Percentiles rank a stretch among this genome's conserved stretches.
phyloP scores from a whole-genome alignment of 2,113 vertebrate genomes.

The Colaptes auratus region DNA sequence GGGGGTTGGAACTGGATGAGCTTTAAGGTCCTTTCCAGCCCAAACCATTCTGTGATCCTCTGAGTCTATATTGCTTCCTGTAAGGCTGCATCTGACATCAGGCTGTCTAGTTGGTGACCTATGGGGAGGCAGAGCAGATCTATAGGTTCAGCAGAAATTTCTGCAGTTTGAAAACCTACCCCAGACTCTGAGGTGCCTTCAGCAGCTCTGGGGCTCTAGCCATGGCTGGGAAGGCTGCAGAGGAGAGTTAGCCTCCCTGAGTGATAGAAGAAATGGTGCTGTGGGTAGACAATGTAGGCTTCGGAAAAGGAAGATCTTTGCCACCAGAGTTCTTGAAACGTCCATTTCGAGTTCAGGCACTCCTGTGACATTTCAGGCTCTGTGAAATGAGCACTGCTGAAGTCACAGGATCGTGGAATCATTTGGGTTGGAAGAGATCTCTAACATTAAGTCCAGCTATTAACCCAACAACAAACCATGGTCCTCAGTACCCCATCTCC shows the following conservation, averaged over 20 bases:
- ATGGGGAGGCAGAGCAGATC: neutral
- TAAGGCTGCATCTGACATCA: neutral
- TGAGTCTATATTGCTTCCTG: neutral
- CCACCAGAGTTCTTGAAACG: neutral
- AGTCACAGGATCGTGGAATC: too few species aligned
- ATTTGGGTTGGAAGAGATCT: too few species aligned
- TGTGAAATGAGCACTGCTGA: neutral
- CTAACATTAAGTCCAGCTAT: too few species aligned
- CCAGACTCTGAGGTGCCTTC: neutral
- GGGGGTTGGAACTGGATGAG: too few species aligned
- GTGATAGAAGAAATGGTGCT: neutral
- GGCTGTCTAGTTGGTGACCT: neutral
- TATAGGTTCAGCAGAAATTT: neutral
- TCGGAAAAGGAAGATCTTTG: neutral
- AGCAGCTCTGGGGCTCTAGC: neutral
- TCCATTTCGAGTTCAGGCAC: neutral
- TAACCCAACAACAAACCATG: too few species aligned
- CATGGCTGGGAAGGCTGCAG: neutral
- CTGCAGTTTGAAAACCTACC: neutral
- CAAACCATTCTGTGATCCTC: too few species aligned
- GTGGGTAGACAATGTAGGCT: neutral
- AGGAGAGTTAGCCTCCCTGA: neutral
- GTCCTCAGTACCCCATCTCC: too few species aligned
- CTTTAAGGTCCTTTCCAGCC: too few species aligned
- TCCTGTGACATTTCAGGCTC: neutral